Conservation (phyloP, 2,888 invertebrate genomes). For the Sesia bembeciformis region DNA sequence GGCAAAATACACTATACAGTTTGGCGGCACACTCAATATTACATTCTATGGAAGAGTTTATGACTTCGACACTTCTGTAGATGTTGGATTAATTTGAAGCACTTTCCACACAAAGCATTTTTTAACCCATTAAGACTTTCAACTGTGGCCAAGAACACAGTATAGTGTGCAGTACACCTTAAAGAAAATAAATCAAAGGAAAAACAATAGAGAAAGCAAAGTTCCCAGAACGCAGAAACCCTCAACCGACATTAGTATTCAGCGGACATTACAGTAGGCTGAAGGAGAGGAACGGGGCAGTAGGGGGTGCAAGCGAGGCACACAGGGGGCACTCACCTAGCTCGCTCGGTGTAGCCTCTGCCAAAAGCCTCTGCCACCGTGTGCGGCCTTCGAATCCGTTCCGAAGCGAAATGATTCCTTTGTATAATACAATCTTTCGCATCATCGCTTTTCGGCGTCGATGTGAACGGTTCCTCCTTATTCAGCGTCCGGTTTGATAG, state of each 20-base stretch:
- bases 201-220: constrained; percentile 5
- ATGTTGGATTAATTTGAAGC: no score
- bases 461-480: constrained; percentile 26
- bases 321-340: constrained; percentile 32
- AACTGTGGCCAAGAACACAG: background rate
- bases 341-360: background rate
- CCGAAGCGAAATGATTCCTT: constrained; percentile 11
- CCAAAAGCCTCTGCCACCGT: constrained; percentile 11
- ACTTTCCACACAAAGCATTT: no score
- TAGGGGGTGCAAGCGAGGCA: constrained; percentile 1
- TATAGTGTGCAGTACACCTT: no score
- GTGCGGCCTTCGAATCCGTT: constrained; percentile 11
- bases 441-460: constrained; percentile 36
- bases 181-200: background rate
- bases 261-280: constrained; percentile 15
- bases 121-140: background rate
- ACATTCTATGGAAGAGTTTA: no score
- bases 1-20: no score
- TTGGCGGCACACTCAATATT: no score
- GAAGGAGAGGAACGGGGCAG: constrained; percentile 7
- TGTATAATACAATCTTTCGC: constrained; percentile 5
- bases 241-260: constrained; percentile 12
- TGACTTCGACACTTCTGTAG: no score
- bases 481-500: constrained; percentile 35
- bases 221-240: constrained; percentile 1